Base-by-base conservation (phyloP, 92 coral and sea anemone species). In the Umimayanthus chanpuru region DNA sequence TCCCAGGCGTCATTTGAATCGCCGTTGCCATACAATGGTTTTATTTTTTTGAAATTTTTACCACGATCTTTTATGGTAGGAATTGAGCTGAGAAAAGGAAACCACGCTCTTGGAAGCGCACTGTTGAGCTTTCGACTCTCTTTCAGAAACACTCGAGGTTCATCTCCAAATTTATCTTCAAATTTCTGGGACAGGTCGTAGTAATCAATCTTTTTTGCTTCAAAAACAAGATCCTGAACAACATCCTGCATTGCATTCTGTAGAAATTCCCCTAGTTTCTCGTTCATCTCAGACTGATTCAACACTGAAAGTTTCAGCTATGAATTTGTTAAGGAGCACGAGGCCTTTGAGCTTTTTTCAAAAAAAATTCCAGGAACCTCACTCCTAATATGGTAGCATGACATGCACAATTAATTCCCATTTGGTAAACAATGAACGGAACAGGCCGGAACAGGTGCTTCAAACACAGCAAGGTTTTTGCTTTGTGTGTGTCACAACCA, bases 381-480 rank as follows among this genome's bases (percentile, higher is more conserved):
- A 9, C 47, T 76, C 80, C 80, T 76, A 16, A 40, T 76, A 76
- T 76, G 80, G 80, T 76, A 18, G 47, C 12, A 76, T 61, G 26
- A 61, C 68, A n/a, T n/a, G n/a, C n/a, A 9, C n/a, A 2, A 12
- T 3, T 16, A 12, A 14, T 15, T 15, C 16, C 58, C 58, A 11
- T 53, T 53, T 12, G 16, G 16, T 15, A 3, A 12, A 15, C 58
- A 53, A 53, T 12, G 18, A 32, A 32, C 36, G 36, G 36, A 32
- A 32, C 36, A 32, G 36, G 36, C 2, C 36, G 2, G 36, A 32
- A 5, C 49, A 44, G 49, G 49, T 44, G 49, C 49, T 53, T 53
- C 58, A 44, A 44, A 44, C 14, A 53, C 1, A 12, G 18, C 56
- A 12, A 50, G 56, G 3, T 50, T 50, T 50, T 10, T 10, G 16